Conservation (phyloP, 2,888 invertebrate genomes). For the Beris chalybata region DNA sequence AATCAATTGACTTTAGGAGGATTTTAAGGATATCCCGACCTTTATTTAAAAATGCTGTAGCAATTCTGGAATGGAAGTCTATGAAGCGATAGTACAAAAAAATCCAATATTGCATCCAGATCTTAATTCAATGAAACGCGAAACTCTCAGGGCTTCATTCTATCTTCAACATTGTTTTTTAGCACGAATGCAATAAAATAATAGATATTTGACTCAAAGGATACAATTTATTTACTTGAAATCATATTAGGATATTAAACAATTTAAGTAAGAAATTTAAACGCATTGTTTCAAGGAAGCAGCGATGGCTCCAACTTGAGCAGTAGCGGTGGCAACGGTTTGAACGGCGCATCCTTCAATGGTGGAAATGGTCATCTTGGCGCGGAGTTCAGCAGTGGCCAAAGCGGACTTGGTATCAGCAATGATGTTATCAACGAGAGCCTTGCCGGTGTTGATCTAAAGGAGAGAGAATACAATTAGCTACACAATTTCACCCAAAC, state of each 20-base stretch:
- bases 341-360: constrained; percentile 25
- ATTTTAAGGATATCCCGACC: too few species aligned
- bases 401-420: constrained; percentile 11
- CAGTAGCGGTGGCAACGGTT: constrained; percentile 15
- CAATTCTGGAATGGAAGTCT: too few species aligned
- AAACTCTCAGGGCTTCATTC: too few species aligned
- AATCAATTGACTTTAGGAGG: too few species aligned
- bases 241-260: constrained; percentile 6
- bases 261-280: neutral
- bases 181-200: neutral
- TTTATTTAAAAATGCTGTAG: too few species aligned
- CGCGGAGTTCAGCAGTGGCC: constrained; percentile 7
- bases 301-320: neutral
- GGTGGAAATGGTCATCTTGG: neutral
- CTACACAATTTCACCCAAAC: too few species aligned
- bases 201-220: neutral
- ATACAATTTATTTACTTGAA: neutral
- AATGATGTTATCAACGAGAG: constrained; percentile 7
- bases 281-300: neutral
- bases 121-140: too few species aligned
- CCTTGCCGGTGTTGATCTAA: constrained; percentile 21
- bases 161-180: too few species aligned
- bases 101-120: too few species aligned
- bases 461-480: neutral
- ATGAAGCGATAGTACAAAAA: too few species aligned